phyloP scores from a whole-genome alignment of 2,113 vertebrate species.

The Cochlearius cochlearius region DNA sequence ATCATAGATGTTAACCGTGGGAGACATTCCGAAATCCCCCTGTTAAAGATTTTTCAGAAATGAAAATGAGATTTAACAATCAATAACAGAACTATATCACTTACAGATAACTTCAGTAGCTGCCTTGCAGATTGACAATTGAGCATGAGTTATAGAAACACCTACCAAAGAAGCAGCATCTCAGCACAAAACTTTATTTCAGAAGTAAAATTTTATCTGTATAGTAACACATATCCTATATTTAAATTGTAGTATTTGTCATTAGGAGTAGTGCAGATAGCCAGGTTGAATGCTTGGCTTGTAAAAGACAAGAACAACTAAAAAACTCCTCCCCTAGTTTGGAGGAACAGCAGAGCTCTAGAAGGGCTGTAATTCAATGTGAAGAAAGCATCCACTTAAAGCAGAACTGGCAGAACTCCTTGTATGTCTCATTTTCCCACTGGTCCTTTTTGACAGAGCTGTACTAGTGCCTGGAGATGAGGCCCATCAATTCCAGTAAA shows the following conservation, averaged over 20 bases:
- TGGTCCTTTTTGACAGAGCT: background rate
- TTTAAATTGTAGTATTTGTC: background rate
- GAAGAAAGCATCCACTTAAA: background rate
- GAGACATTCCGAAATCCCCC: constrained; percentile 92
- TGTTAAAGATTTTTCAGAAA: constrained; percentile 56
- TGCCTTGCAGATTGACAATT: background rate
- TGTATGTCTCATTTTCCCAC: background rate
- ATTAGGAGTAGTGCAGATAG: background rate
- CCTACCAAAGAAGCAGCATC: background rate
- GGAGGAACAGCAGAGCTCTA: background rate
- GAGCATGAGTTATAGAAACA: background rate
- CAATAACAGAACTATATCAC: background rate
- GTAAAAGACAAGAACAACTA: background rate
- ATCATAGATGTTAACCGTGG: constrained; percentile 90
- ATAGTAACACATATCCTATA: background rate
- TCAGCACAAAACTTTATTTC: background rate
- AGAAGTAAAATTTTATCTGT: background rate
- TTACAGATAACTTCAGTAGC: background rate
- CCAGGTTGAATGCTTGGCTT: background rate
- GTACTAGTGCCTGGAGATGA: background rate
- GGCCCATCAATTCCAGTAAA: background rate
- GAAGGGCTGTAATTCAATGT: background rate
- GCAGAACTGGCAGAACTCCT: background rate
- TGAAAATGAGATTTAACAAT: background rate
- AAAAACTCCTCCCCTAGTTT: background rate